A percentile compares a stretch with the other conserved stretches of the same genome.
phyloP scores from a whole-genome alignment of 2,888 invertebrate genomes.

The Biston stratarius region DNA sequence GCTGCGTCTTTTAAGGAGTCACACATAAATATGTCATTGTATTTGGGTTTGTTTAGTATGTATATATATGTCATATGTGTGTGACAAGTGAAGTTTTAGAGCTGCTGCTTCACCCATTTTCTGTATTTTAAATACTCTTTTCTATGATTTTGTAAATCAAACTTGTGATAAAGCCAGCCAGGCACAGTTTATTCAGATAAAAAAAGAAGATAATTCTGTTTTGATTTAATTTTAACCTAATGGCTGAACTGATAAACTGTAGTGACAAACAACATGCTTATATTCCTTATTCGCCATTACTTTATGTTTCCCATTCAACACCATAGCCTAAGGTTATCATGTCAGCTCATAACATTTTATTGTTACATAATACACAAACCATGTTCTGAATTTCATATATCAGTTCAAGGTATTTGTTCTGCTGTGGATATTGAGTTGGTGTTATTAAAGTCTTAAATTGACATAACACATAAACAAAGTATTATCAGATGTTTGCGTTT shows the following conservation, averaged over 20 bases:
- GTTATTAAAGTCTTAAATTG: slow-evolving; percentile 4
- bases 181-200: background rate
- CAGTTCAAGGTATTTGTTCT: background rate
- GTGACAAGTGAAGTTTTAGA: too few relatives aligned
- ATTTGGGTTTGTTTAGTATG: too few relatives aligned
- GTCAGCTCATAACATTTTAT: background rate
- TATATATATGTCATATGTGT: too few relatives aligned
- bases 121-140: too few relatives aligned
- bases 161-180: background rate
- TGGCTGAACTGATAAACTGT: slow-evolving; percentile 4
- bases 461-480: background rate
- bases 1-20: too few relatives aligned
- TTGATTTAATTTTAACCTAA: slow-evolving; percentile 4
- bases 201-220: slow-evolving; percentile 1
- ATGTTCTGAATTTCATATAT: background rate
- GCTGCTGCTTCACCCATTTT: too few relatives aligned
- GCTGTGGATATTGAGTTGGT: background rate
- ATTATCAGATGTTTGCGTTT: slow-evolving; percentile 8
- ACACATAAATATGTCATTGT: too few relatives aligned
- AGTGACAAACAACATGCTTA: slow-evolving; percentile 1
- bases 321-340: slow-evolving; percentile 19
- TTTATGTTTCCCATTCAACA: background rate
- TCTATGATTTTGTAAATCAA: too few relatives aligned
- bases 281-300: slow-evolving; percentile 1
- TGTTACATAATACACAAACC: background rate